These are phyloP conservation scores for Lepus timidus DNA, from an alignment of 2,113 vertebrate species.

Conservation along the genomic window DNA sequence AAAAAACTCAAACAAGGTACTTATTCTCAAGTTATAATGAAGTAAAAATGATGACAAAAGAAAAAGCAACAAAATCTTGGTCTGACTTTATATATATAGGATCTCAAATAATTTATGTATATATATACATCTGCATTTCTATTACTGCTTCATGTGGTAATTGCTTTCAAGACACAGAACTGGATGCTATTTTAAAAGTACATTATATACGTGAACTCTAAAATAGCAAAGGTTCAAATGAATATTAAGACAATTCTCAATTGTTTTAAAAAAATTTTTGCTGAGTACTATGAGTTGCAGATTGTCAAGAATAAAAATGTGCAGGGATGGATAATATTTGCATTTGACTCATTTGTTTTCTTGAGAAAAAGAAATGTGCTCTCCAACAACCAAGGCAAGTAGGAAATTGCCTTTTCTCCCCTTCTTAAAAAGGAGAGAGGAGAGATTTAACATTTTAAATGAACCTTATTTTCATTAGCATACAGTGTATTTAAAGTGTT, in stretches of 20 bases:
- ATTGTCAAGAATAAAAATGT: not conserved
- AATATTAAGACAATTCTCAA: not conserved
- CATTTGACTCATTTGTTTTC: not conserved
- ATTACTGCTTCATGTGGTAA: not conserved
- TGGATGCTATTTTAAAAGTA: constrained; percentile 42
- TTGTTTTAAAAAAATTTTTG: constrained; percentile 25
- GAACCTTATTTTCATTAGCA: constrained; percentile 43
- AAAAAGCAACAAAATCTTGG: constrained; percentile 55
- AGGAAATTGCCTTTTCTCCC: not conserved
- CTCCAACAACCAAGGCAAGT: not conserved
- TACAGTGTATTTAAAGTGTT: not conserved
- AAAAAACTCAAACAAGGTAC: constrained; percentile 37
- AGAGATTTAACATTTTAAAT: constrained; percentile 34
- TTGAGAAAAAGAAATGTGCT: not conserved
- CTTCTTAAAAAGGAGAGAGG: not conserved
- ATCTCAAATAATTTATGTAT: not conserved
- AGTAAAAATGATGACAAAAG: constrained; percentile 56
- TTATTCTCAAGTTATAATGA: constrained; percentile 35
- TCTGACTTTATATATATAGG: not conserved
- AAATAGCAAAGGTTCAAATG: not conserved
- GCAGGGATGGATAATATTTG: not conserved
- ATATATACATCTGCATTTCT: constrained; percentile 34
- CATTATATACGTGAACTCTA: not conserved
- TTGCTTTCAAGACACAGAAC: constrained; percentile 22
- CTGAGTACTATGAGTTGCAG: not conserved